Base-by-base conservation (phyloP, 2,888 invertebrate species). In the Trachelus iudaicus region DNA sequence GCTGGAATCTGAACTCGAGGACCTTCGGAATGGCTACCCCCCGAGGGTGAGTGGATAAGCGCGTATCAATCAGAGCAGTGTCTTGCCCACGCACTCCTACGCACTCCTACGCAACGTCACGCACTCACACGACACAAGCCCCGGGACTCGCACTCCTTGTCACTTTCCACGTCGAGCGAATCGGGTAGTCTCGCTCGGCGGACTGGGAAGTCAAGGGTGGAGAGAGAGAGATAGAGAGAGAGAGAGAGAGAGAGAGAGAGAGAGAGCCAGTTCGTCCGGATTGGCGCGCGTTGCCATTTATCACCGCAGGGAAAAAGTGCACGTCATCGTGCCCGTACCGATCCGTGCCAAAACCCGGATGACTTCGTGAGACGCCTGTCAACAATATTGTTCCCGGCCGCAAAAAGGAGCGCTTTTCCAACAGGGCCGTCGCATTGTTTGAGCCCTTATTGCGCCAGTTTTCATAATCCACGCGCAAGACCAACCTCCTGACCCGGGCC, bases 341-440 rank as follows among this genome's bases (percentile, higher is more conserved):
- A 84, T 85, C 84, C 87, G 87, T 85, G 85, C 87, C 87, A 79
- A 88, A 88, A 89, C 86, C 87, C 87, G 83, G 87, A 90, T 91
- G 90, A 90, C 90, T 91, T 89, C 87, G 90, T 90, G 89, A 88
- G 87, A 89, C 86, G 89, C 86, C 88, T 88, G 88, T 90, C 90
- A 89, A 90, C 89, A 87, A 87, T 88, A 84, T 87, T 87, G 84
- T 83, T 85, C 83, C 83, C 82, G 85, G 81, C 82, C 82, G 71
- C 79, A 79, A 79, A 76, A 79, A 79, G 76, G 34, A 37, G 6
- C 35, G 37, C 74, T 33, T 74, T 74, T 23, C 34, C 74, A 34
- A 34, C 31, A 34, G 56, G 71, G 13, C 13, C 31, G 31, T 34
- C 33, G 13, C 31, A 71, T 71, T 71, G 71, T 71, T 71, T 31